Evolutionary conservation across 2,797 vertebrate genomes (phyloP), one percentile per base, ranked within the genome.

Genomic region (Pogoniulus pusillus): DNA sequence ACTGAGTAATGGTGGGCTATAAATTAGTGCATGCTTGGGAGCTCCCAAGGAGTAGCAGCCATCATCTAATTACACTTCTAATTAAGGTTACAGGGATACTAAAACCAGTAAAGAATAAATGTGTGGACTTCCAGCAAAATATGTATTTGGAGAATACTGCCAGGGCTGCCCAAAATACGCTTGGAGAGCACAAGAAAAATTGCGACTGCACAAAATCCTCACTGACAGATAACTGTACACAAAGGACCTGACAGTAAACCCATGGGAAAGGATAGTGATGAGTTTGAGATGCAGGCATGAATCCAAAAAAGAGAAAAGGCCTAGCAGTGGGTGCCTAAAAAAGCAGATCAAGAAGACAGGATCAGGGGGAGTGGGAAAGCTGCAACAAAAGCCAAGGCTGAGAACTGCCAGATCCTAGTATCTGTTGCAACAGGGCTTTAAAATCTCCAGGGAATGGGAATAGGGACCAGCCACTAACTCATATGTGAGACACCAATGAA

Each of bases 51-150:
- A 94, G 81, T 60, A 83, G 91, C 11, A 6, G 74, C 76, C 91
- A 87, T 91, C 80, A 70, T 83, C 87, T 93, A 94, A 94, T 95
- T 91, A 85, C 79, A 59, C 81, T 94, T 94, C 89, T 94, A 93
- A 94, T 96, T 96, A 94, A 92, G 89, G 54, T 93, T 91, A 85
- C 66, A 70, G 80, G 63, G 86, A 93, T 69, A 91, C 72, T 64
- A 68, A 84, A 87, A 79, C 1, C 64, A 83, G 87, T n/a, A 65
- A 95, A 83, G 76, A 83, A 85, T 63, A 84, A 84, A 85, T n/a
- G 74, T 60, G 73, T 37, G 80, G 73, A 89, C 87, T 91, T 94
- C 47, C 79, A 83, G 79, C 57, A 91, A 94, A 89, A 65, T 75
- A 77, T 43, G 43, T 78, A 74, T 85, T 94, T 83, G 72, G 43